Percentiles rank a stretch among this genome's conserved stretches.
Conservation (phyloP, 2,797 vertebrate species). For the Pantherophis vulpinus region DNA sequence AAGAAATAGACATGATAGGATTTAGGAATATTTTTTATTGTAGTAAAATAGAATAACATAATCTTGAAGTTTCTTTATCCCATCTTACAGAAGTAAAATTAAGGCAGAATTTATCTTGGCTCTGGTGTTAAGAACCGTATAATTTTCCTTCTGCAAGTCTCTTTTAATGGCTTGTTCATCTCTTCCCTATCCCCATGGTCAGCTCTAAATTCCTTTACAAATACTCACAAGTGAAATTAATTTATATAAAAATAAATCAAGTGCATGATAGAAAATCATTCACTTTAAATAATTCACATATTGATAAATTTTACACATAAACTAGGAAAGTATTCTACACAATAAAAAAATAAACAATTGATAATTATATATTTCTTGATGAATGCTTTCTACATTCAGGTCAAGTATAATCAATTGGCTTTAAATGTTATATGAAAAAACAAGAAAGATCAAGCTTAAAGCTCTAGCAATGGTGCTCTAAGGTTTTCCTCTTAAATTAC, state of each 20-base stretch:
- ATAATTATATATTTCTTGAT: conserved; percentile 28
- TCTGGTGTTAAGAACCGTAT: neutral
- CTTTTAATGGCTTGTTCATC: neutral
- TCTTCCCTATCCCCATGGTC: neutral
- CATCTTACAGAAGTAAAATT: neutral
- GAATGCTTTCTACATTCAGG: conserved; percentile 30
- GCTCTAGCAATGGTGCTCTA: neutral
- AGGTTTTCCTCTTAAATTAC: conserved; percentile 2
- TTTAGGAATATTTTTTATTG: neutral
- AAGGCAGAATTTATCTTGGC: neutral
- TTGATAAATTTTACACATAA: conserved; percentile 21
- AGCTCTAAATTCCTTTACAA: neutral
- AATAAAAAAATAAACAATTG: neutral
- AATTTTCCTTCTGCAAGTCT: neutral
- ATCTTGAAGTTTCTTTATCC: neutral
- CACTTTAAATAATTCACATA: neutral
- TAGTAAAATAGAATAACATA: neutral
- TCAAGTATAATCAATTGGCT: conserved; percentile 9
- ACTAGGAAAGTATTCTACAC: conserved; percentile 6
- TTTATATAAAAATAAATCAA: neutral
- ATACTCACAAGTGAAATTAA: neutral
- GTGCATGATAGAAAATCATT: neutral
- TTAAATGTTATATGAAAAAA: conserved; percentile 9
- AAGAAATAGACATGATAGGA: neutral
- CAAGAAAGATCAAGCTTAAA: conserved; percentile 20